These are phyloP conservation scores for Trachelus tabidus DNA, from an alignment of 2,888 invertebrate species.

Conservation along the genomic window DNA sequence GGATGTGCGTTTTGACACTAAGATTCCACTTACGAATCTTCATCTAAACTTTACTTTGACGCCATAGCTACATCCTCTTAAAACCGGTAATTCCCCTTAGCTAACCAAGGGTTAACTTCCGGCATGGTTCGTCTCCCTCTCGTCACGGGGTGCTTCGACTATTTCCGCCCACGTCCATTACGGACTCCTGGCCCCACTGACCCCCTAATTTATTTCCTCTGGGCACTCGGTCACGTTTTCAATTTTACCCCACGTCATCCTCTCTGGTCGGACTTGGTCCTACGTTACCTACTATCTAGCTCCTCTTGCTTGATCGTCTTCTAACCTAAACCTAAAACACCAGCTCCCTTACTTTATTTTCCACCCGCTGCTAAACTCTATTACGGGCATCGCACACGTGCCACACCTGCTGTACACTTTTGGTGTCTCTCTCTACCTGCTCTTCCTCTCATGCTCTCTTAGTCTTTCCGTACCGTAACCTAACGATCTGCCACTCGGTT, in stretches of 20 bases:
- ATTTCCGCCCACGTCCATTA: conserved; percentile 17
- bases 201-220: conserved; percentile 22
- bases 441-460: not conserved
- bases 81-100: not conserved
- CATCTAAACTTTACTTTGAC: not conserved
- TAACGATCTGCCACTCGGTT: not conserved
- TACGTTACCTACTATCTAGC: not conserved
- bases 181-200: conserved; percentile 10
- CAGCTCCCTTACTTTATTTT: not conserved
- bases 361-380: not conserved
- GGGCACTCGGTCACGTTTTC: conserved; percentile 24
- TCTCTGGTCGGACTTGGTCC: not conserved
- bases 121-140: not conserved
- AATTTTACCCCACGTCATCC: conserved; percentile 17
- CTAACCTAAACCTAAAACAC: not conserved
- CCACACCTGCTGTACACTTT: not conserved
- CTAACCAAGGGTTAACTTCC: not conserved
- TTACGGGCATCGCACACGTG: not conserved
- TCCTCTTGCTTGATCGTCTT: not conserved
- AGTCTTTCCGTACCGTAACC: not conserved
- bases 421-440: not conserved
- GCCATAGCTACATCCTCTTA: not conserved
- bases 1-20: no score
- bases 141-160: not conserved
- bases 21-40: not conserved